Evolutionary conservation across 2,888 invertebrate species (phyloP).

Genomic region (Hirudinaria manillensis): DNA sequence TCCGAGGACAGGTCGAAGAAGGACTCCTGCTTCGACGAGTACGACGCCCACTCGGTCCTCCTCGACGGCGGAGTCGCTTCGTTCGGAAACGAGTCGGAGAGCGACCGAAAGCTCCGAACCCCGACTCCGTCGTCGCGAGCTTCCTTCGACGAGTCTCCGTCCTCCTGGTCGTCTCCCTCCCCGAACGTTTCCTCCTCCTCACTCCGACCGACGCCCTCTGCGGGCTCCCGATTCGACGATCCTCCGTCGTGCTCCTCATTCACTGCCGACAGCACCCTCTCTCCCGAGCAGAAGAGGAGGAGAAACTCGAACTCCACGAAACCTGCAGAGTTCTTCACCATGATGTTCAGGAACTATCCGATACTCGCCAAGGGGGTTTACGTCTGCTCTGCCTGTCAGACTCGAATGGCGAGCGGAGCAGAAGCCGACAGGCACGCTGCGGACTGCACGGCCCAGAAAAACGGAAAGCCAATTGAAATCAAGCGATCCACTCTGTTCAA

Average conservation of each 20-base stretch:
- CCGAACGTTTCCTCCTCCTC: background rate
- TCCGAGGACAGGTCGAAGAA: constrained; percentile 2
- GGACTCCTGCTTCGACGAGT: constrained; percentile 1
- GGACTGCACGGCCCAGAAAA: background rate
- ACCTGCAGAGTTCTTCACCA: constrained; percentile 25
- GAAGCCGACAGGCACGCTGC: constrained; percentile 26
- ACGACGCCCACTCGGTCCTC: background rate
- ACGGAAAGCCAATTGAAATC: constrained; percentile 19
- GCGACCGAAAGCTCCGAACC: background rate
- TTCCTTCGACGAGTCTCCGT: constrained; percentile 8
- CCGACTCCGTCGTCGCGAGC: background rate
- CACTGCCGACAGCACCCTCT: constrained; percentile 29
- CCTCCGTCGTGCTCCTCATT: background rate
- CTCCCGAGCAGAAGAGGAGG: constrained; percentile 27
- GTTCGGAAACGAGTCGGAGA: background rate
- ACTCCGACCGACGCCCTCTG: background rate
- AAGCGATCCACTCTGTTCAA: constrained; percentile 33
- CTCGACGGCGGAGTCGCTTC: background rate
- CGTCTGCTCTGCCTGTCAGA: constrained; percentile 25
- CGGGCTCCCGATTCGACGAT: background rate
- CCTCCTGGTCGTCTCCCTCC: constrained; percentile 7
- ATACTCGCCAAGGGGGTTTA: constrained; percentile 30
- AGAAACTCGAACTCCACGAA: background rate
- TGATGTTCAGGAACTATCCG: constrained; percentile 32
- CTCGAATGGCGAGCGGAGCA: constrained; percentile 11